Conservation (phyloP, 2,113 vertebrate species). For the Plotosus lineatus region DNA sequence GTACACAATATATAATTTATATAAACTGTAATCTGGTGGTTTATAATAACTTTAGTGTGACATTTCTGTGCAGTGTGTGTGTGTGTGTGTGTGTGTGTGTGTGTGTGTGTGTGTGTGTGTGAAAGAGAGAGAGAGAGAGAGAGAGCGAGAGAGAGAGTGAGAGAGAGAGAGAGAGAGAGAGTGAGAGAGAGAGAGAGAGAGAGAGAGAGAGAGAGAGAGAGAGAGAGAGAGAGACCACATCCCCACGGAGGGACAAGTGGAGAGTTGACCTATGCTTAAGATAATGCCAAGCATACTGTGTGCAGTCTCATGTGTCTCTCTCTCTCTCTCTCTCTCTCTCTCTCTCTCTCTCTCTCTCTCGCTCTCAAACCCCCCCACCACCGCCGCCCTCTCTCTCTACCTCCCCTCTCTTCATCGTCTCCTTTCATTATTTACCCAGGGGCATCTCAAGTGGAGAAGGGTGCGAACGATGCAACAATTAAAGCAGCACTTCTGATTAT, state of each 20-base stretch:
- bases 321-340: neutral
- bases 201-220: neutral
- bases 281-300: constrained; percentile 11
- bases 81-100: too few species aligned
- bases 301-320: neutral
- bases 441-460: constrained; percentile 34
- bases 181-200: neutral
- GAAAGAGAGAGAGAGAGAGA: too few species aligned
- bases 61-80: too few species aligned
- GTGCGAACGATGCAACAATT: constrained; percentile 62
- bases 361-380: too few species aligned
- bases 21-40: too few species aligned
- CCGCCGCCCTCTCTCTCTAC: neutral
- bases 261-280: constrained; percentile 17
- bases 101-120: too few species aligned
- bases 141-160: neutral
- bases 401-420: neutral
- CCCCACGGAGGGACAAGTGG: constrained; percentile 5
- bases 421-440: constrained; percentile 43
- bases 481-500: constrained; percentile 62
- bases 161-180: neutral
- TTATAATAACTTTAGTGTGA: too few species aligned
- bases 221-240: constrained; percentile 21
- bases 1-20: too few species aligned
- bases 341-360: constrained; percentile 7